Evolutionary conservation across 2,113 vertebrate species (phyloP).

Genomic region (Rhinoderma darwinii): DNA sequence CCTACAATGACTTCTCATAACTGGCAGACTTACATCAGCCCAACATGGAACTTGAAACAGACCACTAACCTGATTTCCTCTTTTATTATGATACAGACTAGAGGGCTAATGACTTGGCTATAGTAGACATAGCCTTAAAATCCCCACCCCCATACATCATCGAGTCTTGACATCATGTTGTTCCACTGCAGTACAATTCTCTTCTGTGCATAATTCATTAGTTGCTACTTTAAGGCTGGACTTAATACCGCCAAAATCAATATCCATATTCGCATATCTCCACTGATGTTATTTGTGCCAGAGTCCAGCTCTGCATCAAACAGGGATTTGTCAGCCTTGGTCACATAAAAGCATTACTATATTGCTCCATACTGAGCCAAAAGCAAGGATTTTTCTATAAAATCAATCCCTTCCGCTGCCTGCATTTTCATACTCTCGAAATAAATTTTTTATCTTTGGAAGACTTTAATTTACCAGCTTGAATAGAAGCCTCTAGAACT

Average conservation of each 20-base stretch:
- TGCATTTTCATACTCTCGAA: background rate
- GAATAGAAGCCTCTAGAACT: background rate
- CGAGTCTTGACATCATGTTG: background rate
- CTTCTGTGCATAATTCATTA: conserved; percentile 13
- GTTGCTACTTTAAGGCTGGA: background rate
- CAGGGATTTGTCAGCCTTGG: background rate
- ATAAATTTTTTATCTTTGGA: background rate
- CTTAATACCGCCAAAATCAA: conserved; percentile 25
- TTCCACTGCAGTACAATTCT: background rate
- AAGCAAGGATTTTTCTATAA: conserved; percentile 7
- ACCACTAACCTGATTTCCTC: conserved; percentile 14
- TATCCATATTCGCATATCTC: background rate
- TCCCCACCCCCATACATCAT: background rate
- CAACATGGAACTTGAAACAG: background rate
- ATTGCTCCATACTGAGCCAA: background rate
- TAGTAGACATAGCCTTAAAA: background rate
- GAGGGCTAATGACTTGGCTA: background rate
- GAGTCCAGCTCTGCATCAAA: background rate
- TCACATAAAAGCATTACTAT: conserved; percentile 4
- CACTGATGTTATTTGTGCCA: background rate
- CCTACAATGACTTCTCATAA: background rate
- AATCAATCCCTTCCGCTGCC: conserved; percentile 3
- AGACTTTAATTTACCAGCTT: background rate
- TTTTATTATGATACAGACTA: background rate
- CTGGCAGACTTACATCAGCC: background rate